Conservation (phyloP, 2,888 invertebrate species). For the Megamerina dolium region DNA sequence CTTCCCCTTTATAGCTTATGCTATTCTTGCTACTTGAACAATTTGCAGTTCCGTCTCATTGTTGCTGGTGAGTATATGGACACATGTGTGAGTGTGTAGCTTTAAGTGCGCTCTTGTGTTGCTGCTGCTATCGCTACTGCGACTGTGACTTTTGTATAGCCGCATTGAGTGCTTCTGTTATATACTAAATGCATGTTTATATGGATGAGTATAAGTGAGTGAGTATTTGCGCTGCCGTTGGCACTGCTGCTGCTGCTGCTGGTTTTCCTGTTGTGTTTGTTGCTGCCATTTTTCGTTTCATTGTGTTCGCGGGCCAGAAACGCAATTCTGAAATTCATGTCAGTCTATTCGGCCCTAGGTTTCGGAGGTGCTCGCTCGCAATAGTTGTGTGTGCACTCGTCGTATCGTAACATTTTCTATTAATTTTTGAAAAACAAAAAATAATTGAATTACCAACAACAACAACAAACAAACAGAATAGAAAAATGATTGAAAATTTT, state of each 20-base stretch:
- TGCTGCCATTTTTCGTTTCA: constrained; percentile 23
- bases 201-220: no score
- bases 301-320: constrained; percentile 41
- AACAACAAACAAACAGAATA: constrained; percentile 13
- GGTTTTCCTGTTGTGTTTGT: constrained; percentile 15
- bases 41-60: no score
- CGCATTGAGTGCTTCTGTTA: no score
- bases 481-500: no score
- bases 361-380: constrained; percentile 51
- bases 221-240: constrained; percentile 4
- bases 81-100: no score
- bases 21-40: no score
- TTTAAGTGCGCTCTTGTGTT: no score
- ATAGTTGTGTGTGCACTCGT: constrained; percentile 42
- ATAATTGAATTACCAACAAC: constrained; percentile 13
- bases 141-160: background rate
- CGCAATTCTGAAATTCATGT: constrained; percentile 49
- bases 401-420: constrained; percentile 37
- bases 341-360: constrained; percentile 51
- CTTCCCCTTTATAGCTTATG: no score
- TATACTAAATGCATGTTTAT: no score
- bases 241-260: constrained; percentile 9
- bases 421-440: constrained; percentile 25
- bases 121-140: background rate
- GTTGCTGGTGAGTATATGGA: no score